phyloP scores from a whole-genome alignment of 2,888 invertebrate species.

The Brachyptera risi region DNA sequence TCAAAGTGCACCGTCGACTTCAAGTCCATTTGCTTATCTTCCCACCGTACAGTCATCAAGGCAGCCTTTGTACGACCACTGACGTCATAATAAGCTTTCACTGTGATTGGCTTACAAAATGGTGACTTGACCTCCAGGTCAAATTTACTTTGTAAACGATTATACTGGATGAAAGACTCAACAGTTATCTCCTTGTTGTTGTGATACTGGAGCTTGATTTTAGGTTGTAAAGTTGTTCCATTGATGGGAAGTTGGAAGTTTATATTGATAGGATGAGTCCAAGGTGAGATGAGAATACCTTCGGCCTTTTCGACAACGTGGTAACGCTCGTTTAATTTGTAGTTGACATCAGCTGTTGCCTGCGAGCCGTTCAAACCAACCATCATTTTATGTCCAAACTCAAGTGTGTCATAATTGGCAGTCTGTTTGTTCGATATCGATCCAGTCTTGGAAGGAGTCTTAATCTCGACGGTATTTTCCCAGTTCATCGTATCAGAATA shows the following conservation, averaged over 20 bases:
- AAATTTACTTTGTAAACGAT: constrained; percentile 19
- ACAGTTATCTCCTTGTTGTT: constrained; percentile 28
- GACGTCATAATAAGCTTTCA: constrained; percentile 27
- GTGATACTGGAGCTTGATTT: constrained; percentile 23
- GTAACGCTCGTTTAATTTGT: neutral
- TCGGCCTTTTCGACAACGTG: constrained; percentile 4
- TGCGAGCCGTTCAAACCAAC: constrained; percentile 21
- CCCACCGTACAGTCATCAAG: constrained; percentile 18
- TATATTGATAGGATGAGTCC: constrained; percentile 26
- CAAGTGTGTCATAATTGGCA: constrained; percentile 3
- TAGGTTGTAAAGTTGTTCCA: constrained; percentile 7
- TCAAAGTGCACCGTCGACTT: constrained; percentile 17
- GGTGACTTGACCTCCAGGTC: constrained; percentile 29
- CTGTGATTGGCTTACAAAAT: constrained; percentile 25
- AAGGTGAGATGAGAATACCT: constrained; percentile 20
- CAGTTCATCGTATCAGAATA: constrained; percentile 21
- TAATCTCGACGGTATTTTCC: constrained; percentile 21
- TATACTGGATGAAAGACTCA: constrained; percentile 21
- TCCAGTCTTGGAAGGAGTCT: constrained; percentile 6
- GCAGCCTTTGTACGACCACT: constrained; percentile 1
- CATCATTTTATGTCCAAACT: constrained; percentile 23
- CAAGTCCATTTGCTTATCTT: constrained; percentile 16
- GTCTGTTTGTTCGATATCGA: constrained; percentile 24
- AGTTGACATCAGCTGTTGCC: constrained; percentile 6
- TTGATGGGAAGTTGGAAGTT: constrained; percentile 17